These are phyloP conservation scores for Odontophorus gujanensis DNA, from an alignment of 2,113 vertebrate genomes.

Conservation along the genomic window DNA sequence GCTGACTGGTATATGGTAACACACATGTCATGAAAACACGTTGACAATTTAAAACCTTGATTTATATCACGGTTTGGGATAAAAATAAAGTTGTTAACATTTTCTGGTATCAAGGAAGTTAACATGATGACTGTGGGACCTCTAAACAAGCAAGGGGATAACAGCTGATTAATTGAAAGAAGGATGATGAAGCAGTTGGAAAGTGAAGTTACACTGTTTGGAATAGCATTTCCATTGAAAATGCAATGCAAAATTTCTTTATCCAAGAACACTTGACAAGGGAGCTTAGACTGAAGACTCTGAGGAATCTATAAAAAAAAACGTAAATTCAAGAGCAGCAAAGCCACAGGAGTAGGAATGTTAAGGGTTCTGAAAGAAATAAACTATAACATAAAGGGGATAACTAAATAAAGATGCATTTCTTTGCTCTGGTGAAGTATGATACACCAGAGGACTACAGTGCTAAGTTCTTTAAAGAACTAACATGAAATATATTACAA, in stretches of 20 bases:
- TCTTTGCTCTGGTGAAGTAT: not conserved
- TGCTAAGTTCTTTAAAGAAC: not conserved
- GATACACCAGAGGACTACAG: not conserved
- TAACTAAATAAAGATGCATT: not conserved
- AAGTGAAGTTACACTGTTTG: not conserved
- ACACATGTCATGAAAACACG: not conserved
- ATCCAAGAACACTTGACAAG: not conserved
- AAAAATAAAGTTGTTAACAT: not conserved
- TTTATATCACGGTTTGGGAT: not conserved
- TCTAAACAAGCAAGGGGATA: not conserved
- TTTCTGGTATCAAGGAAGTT: not conserved
- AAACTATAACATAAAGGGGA: not conserved
- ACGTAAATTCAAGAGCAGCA: not conserved
- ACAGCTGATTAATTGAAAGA: not conserved
- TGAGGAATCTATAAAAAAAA: not conserved
- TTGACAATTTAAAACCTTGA: not conserved
- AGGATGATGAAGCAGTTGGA: not conserved
- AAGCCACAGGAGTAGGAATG: not conserved
- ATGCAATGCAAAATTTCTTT: not conserved
- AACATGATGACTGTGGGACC: not conserved
- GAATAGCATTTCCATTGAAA: not conserved
- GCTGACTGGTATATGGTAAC: fast-evolving
- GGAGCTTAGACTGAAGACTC: not conserved
- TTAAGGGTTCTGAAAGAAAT: not conserved
- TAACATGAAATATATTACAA: not conserved